phyloP scores from a whole-genome alignment of 2,888 invertebrate species.

The Orthonevra nobilis region DNA sequence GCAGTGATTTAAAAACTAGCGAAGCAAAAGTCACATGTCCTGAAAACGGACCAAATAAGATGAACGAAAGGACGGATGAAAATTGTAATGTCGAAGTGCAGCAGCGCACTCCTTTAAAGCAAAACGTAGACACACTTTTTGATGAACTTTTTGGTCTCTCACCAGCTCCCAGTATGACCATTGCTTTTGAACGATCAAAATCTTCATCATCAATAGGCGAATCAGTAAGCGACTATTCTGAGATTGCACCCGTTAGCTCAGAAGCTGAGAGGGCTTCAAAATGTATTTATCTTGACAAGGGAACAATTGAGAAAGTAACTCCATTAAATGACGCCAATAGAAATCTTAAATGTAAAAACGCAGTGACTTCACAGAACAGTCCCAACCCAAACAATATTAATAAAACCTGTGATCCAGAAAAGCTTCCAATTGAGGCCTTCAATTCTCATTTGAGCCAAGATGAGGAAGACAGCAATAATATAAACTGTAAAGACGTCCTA shows the following conservation, averaged over 20 bases:
- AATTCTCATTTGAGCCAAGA: slow-evolving; percentile 47
- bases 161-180: not conserved
- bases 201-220: not conserved
- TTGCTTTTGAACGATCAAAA: not conserved
- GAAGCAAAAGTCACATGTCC: not conserved
- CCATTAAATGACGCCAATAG: too few species aligned
- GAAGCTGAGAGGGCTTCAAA: not conserved
- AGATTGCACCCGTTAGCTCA: too few species aligned
- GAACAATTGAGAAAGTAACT: too few species aligned
- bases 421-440: too few species aligned
- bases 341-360: too few species aligned
- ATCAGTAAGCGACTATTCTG: too few species aligned
- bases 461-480: not conserved
- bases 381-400: too few species aligned
- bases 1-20: slow-evolving; percentile 5
- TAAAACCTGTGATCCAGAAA: too few species aligned
- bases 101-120: slow-evolving; percentile 3
- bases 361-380: too few species aligned
- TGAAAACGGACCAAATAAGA: not conserved
- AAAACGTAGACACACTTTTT: not conserved
- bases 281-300: too few species aligned
- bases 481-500: too few species aligned
- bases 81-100: slow-evolving; percentile 9
- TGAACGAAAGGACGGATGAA: slow-evolving; percentile 4
- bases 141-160: slow-evolving; percentile 37